Base-by-base conservation (phyloP, 2,797 vertebrate species). In the Syngnathus rostellatus region DNA sequence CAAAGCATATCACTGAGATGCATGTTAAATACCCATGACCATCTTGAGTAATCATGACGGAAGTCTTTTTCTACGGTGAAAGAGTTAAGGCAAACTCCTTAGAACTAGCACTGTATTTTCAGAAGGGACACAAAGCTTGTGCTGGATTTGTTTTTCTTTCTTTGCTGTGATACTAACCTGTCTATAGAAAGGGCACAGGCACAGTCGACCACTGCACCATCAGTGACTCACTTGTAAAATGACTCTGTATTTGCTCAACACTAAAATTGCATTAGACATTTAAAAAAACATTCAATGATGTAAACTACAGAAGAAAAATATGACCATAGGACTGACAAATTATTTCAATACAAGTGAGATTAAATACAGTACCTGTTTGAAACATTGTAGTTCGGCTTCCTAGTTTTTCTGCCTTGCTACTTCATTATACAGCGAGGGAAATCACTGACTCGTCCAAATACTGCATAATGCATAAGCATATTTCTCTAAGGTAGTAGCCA, bases 41-140 rank as follows among this genome's bases (percentile, higher is more conserved):
- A 31, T 31, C 31, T 31, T 31, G 31, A 31, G 31, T 31, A 31
- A 31, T 31, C 31, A 31, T 31, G 31, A 31, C 31, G 31, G 31
- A 31, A 31, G 31, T 31, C 31, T 3, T 85, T 85, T 51, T 74
- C 12, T 7, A 73, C 84, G 83, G 83, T 75, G 74, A 78, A 67
- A 71, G 50, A 65, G 63, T 59, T 69, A 69, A 77, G 64, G 74
- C 62, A 39, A 78, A 73, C 67, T 69, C 65, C 62, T 48, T 37
- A 64, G 71, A 80, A 80, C 78, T 77, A 82, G 76, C 38, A 40
- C 8, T 51, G 41, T 64, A 81, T 71, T 39, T 39, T 79, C 77
- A 80, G 68, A 51, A n/a, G 64, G 72, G 62, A 66, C 59, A 68
- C 66, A 12, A 62, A 64, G 68, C 71, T 78, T 65, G 64, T 77